Percentiles rank a stretch among this genome's conserved stretches.
These are phyloP conservation scores for Myotis pilosus DNA, from an alignment of 2,797 vertebrate genomes.

Conservation along the genomic window DNA sequence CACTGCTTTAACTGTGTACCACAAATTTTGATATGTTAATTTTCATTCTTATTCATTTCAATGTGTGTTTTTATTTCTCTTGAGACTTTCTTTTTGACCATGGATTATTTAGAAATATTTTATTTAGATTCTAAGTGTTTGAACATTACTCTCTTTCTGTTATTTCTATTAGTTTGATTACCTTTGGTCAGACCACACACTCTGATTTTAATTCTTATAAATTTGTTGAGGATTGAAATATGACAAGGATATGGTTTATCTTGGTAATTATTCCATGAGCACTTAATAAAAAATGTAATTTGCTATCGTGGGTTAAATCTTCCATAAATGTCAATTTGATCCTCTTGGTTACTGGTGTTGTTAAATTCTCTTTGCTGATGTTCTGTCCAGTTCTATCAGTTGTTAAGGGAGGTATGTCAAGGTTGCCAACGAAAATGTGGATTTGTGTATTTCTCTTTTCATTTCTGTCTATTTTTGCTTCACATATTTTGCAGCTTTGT, in stretches of 20 bases:
- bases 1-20: not conserved
- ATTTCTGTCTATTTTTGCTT: not conserved
- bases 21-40: not conserved
- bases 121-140: not conserved
- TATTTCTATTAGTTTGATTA: conserved; percentile 17
- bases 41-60: not conserved
- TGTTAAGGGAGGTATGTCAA: not conserved
- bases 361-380: not conserved
- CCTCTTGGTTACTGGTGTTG: not conserved
- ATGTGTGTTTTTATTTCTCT: not conserved
- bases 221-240: not conserved
- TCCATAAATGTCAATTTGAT: not conserved
- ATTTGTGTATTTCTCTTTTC: not conserved
- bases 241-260: not conserved
- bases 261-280: not conserved
- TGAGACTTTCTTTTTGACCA: not conserved
- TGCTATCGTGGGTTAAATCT: not conserved
- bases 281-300: not conserved
- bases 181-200: not conserved
- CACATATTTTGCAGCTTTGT: not conserved
- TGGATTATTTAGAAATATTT: conserved; percentile 27
- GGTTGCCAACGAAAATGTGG: not conserved
- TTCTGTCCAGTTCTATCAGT: not conserved
- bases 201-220: conserved; percentile 29
- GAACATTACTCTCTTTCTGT: not conserved